Percentiles rank a stretch among this genome's conserved stretches.
Evolutionary conservation across 2,888 invertebrate genomes (phyloP).

Genomic region (Eupithecia insigniata): DNA sequence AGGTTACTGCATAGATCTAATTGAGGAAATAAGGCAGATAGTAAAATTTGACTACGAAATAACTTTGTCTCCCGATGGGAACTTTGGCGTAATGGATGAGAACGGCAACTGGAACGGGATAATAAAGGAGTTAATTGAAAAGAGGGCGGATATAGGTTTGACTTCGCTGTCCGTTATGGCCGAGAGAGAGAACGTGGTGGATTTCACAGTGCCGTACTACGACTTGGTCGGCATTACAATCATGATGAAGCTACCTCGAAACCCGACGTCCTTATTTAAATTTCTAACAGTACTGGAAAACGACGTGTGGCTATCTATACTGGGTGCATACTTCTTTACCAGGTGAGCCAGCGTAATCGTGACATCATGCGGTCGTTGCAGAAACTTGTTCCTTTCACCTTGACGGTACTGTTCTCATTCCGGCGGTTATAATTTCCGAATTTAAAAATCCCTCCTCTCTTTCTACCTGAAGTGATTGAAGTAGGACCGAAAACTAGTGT

Average conservation of each 20-base stretch:
- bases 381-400: slow-evolving; percentile 56
- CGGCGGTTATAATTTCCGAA: slow-evolving; percentile 52
- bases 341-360: slow-evolving; percentile 80
- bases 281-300: slow-evolving; percentile 98
- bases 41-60: slow-evolving; percentile 96
- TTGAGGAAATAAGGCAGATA: slow-evolving; percentile 92
- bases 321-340: slow-evolving; percentile 97
- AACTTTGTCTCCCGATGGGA: slow-evolving; percentile 90
- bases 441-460: slow-evolving; percentile 49
- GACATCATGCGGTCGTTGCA: slow-evolving; percentile 52
- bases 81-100: slow-evolving; percentile 95
- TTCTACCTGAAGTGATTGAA: slow-evolving; percentile 39
- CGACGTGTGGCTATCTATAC: slow-evolving; percentile 98
- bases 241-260: slow-evolving; percentile 95
- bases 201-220: slow-evolving; percentile 99
- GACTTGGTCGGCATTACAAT: slow-evolving; percentile 99
- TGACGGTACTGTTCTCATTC: slow-evolving; percentile 41
- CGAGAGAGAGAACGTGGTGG: slow-evolving; percentile 97
- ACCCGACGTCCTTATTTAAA: slow-evolving; percentile 96
- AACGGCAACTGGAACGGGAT: slow-evolving; percentile 94
- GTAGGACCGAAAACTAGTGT: slow-evolving; percentile 28
- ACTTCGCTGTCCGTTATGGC: slow-evolving; percentile 98
- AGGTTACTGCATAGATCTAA: slow-evolving; percentile 97
- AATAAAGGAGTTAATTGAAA: slow-evolving; percentile 91
- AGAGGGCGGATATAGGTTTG: slow-evolving; percentile 96